Evolutionary conservation across 2,888 invertebrate species (phyloP).

Genomic region (Hypercompe scribonia): DNA sequence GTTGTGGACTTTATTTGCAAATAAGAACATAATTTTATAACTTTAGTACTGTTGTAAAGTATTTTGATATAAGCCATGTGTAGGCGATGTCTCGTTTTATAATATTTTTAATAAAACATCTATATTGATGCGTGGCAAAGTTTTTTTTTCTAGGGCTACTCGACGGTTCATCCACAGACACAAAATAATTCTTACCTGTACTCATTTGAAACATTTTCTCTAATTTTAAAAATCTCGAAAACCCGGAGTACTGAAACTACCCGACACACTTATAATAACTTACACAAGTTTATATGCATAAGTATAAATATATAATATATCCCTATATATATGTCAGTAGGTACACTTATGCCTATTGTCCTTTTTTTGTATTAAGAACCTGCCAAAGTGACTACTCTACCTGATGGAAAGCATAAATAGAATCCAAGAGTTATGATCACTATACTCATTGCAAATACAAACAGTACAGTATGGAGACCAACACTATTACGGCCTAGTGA

Average conservation of each 20-base stretch:
- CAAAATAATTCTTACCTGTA: neutral
- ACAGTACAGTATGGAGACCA: too few species aligned
- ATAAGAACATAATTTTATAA: constrained; percentile 51
- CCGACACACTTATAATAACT: neutral
- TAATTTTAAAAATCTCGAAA: neutral
- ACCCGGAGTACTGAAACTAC: neutral
- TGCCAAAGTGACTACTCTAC: too few species aligned
- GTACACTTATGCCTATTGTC: too few species aligned
- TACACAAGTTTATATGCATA: too few species aligned
- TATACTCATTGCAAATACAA: too few species aligned
- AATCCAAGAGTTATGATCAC: too few species aligned
- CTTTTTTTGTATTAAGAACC: too few species aligned
- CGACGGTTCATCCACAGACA: neutral
- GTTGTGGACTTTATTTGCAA: constrained; percentile 49
- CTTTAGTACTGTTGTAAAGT: constrained; percentile 58
- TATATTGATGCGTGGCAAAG: constrained; percentile 9
- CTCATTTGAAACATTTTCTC: neutral
- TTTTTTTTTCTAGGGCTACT: neutral
- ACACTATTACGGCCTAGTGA: too few species aligned
- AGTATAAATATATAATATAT: too few species aligned
- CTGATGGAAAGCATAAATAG: too few species aligned
- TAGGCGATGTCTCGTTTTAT: constrained; percentile 36
- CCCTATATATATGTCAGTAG: too few species aligned
- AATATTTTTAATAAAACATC: constrained; percentile 42
- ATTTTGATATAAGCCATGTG: constrained; percentile 49